phyloP scores from a whole-genome alignment of 2,797 vertebrate genomes.

The Eulemur albifrons region DNA sequence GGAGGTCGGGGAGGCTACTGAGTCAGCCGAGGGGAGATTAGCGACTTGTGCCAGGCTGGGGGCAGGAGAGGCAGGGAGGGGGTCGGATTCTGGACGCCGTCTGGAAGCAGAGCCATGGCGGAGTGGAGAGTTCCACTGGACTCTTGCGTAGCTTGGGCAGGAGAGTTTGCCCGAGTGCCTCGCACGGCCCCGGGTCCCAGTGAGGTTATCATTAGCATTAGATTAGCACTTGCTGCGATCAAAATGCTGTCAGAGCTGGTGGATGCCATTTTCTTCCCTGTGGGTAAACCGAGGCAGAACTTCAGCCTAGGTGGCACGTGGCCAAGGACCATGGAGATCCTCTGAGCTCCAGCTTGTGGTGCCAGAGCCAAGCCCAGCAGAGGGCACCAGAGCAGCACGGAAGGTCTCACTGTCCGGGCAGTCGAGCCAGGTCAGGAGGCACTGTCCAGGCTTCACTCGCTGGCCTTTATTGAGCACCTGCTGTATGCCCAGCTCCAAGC shows the following conservation, averaged over 20 bases:
- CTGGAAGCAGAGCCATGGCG: background rate
- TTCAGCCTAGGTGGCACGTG: background rate
- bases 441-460: accelerated
- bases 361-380: slow-evolving; percentile 6
- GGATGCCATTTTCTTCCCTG: accelerated
- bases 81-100: background rate
- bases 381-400: slow-evolving; percentile 10
- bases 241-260: background rate
- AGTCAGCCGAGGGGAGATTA: background rate
- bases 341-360: background rate
- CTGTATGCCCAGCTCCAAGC: background rate
- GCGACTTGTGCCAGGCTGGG: background rate
- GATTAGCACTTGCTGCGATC: background rate
- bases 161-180: background rate
- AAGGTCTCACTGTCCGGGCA: background rate
- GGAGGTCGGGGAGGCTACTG: background rate
- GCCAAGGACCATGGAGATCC: accelerated
- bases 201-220: too few species aligned
- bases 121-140: accelerated
- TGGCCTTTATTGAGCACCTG: background rate
- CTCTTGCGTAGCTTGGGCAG: background rate
- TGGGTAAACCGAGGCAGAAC: background rate
- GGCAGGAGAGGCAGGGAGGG: background rate
- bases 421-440: accelerated
- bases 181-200: accelerated